phyloP scores from a whole-genome alignment of 2,888 invertebrate genomes.

The Pachycephus smyrnensis region DNA sequence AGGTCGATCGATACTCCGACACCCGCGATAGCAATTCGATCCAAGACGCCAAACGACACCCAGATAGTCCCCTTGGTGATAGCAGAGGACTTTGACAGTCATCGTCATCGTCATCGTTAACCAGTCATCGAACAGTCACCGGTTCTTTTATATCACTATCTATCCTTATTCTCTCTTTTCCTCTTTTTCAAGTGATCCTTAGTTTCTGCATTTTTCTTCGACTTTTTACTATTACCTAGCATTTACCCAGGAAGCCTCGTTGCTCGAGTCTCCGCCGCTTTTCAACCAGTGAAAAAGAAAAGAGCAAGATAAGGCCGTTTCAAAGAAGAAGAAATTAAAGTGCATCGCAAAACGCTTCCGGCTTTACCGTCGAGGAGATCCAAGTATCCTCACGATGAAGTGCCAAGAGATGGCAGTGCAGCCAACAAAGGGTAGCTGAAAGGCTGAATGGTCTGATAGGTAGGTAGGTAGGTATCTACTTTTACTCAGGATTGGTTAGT shows the following conservation, averaged over 20 bases:
- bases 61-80: neutral
- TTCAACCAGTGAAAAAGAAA: neutral
- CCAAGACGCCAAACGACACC: neutral
- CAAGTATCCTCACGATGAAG: neutral
- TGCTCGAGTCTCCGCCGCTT: neutral
- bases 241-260: neutral
- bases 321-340: neutral
- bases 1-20: neutral
- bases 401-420: slow-evolving; percentile 9
- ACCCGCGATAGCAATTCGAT: neutral
- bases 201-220: neutral
- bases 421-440: slow-evolving; percentile 1
- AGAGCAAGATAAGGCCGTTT: neutral
- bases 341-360: slow-evolving; percentile 3
- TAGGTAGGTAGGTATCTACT: neutral
- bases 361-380: slow-evolving; percentile 1
- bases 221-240: neutral
- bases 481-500: neutral
- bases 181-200: neutral
- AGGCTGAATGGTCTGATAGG: neutral
- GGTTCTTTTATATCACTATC: neutral
- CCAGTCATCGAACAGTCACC: neutral
- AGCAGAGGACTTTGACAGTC: neutral
- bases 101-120: neutral
- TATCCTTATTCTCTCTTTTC: neutral